These are phyloP conservation scores for Tipula helvola DNA, from an alignment of 2,888 invertebrate species.

Conservation along the genomic window DNA sequence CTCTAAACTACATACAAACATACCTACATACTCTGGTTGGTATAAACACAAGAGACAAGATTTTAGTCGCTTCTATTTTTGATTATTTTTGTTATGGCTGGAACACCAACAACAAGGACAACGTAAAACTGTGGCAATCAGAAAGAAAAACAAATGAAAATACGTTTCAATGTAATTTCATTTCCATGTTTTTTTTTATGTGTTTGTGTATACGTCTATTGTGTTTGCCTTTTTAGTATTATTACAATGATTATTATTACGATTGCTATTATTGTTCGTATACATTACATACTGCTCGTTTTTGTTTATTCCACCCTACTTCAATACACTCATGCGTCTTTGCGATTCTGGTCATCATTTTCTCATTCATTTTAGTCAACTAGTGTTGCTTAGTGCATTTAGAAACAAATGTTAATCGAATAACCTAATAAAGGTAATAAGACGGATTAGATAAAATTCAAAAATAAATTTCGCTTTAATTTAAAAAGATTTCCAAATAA, in stretches of 20 bases:
- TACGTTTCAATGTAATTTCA: neutral
- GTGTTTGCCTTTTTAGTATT: neutral
- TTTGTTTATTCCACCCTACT: too few species aligned
- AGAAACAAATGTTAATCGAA: too few species aligned
- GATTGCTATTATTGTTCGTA: neutral
- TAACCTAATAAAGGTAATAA: too few species aligned
- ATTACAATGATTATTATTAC: neutral
- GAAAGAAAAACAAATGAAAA: neutral
- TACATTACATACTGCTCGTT: neutral
- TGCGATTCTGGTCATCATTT: neutral
- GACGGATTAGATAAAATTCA: too few species aligned
- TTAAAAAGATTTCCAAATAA: too few species aligned
- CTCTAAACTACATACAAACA: neutral
- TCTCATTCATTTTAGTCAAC: neutral
- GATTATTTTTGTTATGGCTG: neutral
- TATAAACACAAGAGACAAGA: neutral
- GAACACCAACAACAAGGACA: neutral
- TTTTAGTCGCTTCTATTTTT: neutral
- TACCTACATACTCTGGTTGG: too few species aligned
- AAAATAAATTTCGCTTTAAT: too few species aligned
- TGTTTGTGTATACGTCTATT: neutral
- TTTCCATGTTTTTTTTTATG: neutral
- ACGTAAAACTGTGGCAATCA: neutral
- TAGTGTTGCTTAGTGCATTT: neutral
- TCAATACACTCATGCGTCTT: neutral